Evolutionary conservation across 2,888 invertebrate genomes (phyloP).

Genomic region (Euplagia quadripunctaria): DNA sequence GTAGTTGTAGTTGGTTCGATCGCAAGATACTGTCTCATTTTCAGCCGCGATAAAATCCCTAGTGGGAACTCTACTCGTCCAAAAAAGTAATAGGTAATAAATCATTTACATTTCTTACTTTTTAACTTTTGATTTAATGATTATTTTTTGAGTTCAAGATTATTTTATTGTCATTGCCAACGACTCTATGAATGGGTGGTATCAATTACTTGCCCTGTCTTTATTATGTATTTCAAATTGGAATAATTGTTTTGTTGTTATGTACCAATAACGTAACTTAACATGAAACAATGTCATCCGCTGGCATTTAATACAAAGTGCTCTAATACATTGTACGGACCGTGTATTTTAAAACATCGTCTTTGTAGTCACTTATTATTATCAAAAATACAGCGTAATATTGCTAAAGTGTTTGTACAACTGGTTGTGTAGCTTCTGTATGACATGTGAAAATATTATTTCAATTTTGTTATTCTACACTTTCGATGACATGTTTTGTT

Average conservation of each 20-base stretch:
- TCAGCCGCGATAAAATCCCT: neutral
- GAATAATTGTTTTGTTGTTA: neutral
- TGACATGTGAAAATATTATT: slow-evolving; percentile 5
- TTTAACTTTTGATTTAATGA: neutral
- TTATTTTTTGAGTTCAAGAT: too few relatives aligned
- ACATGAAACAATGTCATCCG: neutral
- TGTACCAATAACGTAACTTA: neutral
- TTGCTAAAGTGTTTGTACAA: slow-evolving; percentile 18
- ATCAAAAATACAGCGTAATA: slow-evolving; percentile 6
- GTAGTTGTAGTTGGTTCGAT: neutral
- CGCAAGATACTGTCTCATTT: neutral
- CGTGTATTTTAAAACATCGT: slow-evolving; percentile 10
- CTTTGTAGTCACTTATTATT: slow-evolving; percentile 14
- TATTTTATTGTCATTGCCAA: too few relatives aligned
- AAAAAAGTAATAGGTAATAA: neutral
- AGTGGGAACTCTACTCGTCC: neutral
- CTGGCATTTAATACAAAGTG: neutral
- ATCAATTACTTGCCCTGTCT: neutral
- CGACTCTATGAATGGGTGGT: too few relatives aligned
- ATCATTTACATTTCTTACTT: neutral
- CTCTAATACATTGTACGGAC: slow-evolving; percentile 5
- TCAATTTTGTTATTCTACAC: neutral
- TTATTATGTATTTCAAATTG: neutral
- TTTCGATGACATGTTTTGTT: neutral
- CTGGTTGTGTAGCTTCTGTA: slow-evolving; percentile 4